Base-by-base conservation (phyloP, 2,113 vertebrate genomes). In the Pollachius pollachius region DNA sequence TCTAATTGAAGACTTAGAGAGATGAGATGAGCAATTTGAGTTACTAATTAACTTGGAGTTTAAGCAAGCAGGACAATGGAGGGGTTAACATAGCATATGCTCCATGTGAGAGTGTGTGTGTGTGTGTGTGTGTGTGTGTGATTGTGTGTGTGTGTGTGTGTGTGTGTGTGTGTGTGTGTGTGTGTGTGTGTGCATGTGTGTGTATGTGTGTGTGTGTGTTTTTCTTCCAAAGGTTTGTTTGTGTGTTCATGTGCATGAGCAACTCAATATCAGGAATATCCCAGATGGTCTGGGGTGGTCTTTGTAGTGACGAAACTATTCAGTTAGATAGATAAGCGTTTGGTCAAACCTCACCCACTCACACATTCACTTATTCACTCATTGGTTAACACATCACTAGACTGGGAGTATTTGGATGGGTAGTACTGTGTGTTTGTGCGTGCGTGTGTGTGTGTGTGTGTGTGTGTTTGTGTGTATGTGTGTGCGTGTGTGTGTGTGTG, bases 241-340 rank as follows among this genome's bases (percentile, higher is more conserved):
- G 73, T 52, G 66, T 63, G 60, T 64, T 74, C 73, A 13, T 64
- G 66, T 37, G 19, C n/a, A 41, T 69, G 64, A 65, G 41, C 67
- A 56, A 19, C 56, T 64, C 76, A 73, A 77, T 76, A 82, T 86
- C 67, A 72, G 77, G 82, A 81, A 73, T 76, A 74, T 87, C 88
- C 88, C 89, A 92, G 90, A 90, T 90, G 91, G 89, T 76, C 70
- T 37, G 67, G 74, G 81, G 82, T 88, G 4, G 30, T 34, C 81
- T 69, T 67, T 75, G 68, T 71, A 65, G 71, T 84, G 86, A 88
- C 84, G 84, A 76, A 71, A 72, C 65, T 80, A 52, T 79, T 85
- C 87, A 91, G 90, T 90, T 88, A 88, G 90, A 86, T 88, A 80
- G 81, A 87, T 77, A 65, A 68, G 30, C 69, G 74, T 71, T 82